Evolutionary conservation across 2,113 vertebrate genomes (phyloP), one percentile per base, ranked within the genome.

Genomic region (Entosphenus tridentatus): DNA sequence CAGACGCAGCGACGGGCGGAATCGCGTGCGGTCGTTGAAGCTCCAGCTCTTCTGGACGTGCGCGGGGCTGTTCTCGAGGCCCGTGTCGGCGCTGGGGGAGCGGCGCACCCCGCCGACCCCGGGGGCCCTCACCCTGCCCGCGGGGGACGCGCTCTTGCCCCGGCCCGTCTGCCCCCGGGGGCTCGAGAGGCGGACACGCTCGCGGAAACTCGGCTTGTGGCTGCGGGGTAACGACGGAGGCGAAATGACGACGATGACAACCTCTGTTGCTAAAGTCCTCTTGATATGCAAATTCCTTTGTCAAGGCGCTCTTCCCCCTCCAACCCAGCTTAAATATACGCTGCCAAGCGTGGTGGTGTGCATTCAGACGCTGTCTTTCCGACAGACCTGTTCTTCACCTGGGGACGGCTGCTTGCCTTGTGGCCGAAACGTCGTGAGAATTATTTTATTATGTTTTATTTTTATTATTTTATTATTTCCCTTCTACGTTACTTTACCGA

Each of bases 41-140:
- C 92, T 96, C 92, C 92, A 96, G 79, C 92, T 96, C 79, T 96
- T 96, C 77, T 96, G 90, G 2, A 96, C 88, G 78, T 96, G 95
- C 74, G 85, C 81, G 4, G 92, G 92, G 75, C 90, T 96, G 72
- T 82, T 82, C 69, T 96, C 89, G 0, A 82, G 76, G 16, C 81
- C 82, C 56, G 80, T 76, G 73, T 95, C 90, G 0, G 87, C 77
- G 73, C 86, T 81, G 0, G 89, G 89, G 2, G 91, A 96, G 12
- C 89, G 82, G 57, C 87, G 82, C 72, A 93, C 92, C 5, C 83
- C 87, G 2, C 86, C 77, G 5, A 39, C 39, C 5, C 39, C 39
- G 39, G 39, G 39, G 39, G 39, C 39, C 39, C 39, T 39, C 39
- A 7, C 39, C 39, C 39, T 39, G 5, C 39, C 39, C 39, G 62